phyloP scores from a whole-genome alignment of 1,140 invertebrate genomes.

The Nomia melanderi region DNA sequence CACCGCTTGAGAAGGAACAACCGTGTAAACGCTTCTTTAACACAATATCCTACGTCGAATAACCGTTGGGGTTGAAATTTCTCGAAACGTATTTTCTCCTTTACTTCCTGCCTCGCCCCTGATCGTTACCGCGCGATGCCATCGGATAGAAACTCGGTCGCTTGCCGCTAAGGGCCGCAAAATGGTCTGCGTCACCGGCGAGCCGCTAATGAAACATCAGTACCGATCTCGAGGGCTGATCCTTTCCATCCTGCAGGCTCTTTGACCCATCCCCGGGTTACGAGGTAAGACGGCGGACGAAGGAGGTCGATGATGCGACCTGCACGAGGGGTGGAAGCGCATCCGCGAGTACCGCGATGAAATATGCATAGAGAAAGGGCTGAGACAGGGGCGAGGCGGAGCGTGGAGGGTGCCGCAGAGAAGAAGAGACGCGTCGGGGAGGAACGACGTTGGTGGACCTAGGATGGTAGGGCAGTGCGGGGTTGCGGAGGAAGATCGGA shows the following conservation, averaged over 20 bases:
- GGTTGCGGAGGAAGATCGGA: neutral
- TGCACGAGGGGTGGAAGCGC: conserved; percentile 52
- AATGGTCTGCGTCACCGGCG: neutral
- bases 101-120: too few relatives aligned
- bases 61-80: too few relatives aligned
- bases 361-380: conserved; percentile 71
- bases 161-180: neutral
- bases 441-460: conserved; percentile 29
- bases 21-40: too few relatives aligned
- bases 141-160: too few relatives aligned
- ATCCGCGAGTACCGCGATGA: conserved; percentile 67
- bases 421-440: conserved; percentile 17
- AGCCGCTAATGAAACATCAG: conserved; percentile 20
- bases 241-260: too few relatives aligned
- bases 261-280: conserved; percentile 30
- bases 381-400: conserved; percentile 14
- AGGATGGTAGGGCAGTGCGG: neutral
- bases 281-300: conserved; percentile 36
- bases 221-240: neutral
- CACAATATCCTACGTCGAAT: too few relatives aligned
- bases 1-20: too few relatives aligned
- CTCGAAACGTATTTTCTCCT: too few relatives aligned
- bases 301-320: conserved; percentile 58
- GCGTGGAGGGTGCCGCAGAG: conserved; percentile 28
- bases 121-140: too few relatives aligned